A percentile compares a stretch with the other conserved stretches of the same genome.
phyloP scores from a whole-genome alignment of 2,888 invertebrate genomes.

The Arctia plantaginis region DNA sequence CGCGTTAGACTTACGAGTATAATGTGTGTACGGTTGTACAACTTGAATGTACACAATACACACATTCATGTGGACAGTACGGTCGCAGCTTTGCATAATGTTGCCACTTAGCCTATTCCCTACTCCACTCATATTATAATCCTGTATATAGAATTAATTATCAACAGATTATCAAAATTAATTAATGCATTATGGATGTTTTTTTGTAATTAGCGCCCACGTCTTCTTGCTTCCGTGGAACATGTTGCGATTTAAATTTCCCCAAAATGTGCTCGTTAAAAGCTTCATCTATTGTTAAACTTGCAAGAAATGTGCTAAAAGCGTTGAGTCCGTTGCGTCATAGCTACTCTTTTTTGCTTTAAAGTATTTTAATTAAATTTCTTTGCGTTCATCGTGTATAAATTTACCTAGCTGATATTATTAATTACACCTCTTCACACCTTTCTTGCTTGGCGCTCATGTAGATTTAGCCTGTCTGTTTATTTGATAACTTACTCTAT shows the following conservation, averaged over 20 bases:
- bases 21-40: conserved; percentile 4
- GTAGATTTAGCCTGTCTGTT: conserved; percentile 6
- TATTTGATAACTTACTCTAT: conserved; percentile 3
- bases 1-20: neutral
- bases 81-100: conserved; percentile 70
- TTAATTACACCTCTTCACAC: conserved; percentile 44
- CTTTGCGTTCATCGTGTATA: conserved; percentile 33
- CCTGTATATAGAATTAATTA: conserved; percentile 67
- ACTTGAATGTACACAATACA: conserved; percentile 22
- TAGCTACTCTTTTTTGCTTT: conserved; percentile 41
- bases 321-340: conserved; percentile 36
- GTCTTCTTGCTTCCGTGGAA: conserved; percentile 27
- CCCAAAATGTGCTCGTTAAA: conserved; percentile 42
- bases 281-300: conserved; percentile 49
- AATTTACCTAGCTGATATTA: conserved; percentile 40
- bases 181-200: conserved; percentile 35
- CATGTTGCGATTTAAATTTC: conserved; percentile 40
- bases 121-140: conserved; percentile 53
- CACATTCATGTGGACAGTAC: conserved; percentile 27
- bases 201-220: conserved; percentile 39
- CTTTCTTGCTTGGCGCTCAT: conserved; percentile 14
- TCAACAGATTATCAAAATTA: conserved; percentile 50
- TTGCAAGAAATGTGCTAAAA: conserved; percentile 44
- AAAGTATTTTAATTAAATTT: conserved; percentile 51
- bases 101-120: conserved; percentile 66